Conservation (phyloP, 1,140 invertebrate genomes). For the Ooceraea biroi region DNA sequence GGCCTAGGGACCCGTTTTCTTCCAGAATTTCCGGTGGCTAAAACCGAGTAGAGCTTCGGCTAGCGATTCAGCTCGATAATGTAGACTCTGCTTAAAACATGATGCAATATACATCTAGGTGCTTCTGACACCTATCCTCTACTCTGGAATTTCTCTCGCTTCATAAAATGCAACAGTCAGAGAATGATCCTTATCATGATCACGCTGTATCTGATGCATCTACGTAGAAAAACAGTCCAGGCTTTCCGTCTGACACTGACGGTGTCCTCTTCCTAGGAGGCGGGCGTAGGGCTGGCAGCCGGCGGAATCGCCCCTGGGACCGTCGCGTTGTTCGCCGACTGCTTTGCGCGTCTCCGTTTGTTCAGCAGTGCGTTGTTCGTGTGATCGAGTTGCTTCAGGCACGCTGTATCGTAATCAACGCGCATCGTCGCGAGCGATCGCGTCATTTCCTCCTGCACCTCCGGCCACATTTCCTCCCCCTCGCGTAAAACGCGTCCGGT, state of each 20-base stretch:
- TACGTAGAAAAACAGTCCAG: slow-evolving; percentile 73
- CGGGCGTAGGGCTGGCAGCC: slow-evolving; percentile 73
- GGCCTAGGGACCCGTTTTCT: too few relatives aligned
- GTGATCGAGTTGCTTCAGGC: slow-evolving; percentile 92
- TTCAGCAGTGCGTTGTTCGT: slow-evolving; percentile 96
- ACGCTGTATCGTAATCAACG: slow-evolving; percentile 95
- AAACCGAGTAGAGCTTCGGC: too few relatives aligned
- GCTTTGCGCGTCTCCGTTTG: slow-evolving; percentile 89
- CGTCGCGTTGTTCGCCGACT: slow-evolving; percentile 58
- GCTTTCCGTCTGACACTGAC: slow-evolving; percentile 39
- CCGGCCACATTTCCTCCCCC: slow-evolving; percentile 96
- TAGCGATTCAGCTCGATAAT: too few relatives aligned
- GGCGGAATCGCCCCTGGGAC: slow-evolving; percentile 64
- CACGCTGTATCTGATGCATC: slow-evolving; percentile 74
- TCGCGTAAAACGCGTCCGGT: slow-evolving; percentile 95
- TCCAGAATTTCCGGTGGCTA: too few relatives aligned
- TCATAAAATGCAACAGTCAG: slow-evolving; percentile 65
- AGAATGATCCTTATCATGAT: slow-evolving; percentile 74
- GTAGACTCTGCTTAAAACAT: too few relatives aligned
- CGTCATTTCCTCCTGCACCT: slow-evolving; percentile 99
- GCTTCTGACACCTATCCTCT: slow-evolving; percentile 33
- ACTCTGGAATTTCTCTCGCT: slow-evolving; percentile 51
- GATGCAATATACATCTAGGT: neutral
- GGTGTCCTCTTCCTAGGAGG: slow-evolving; percentile 74
- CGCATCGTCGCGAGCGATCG: slow-evolving; percentile 98